Percentiles rank a stretch among this genome's conserved stretches.
These are phyloP conservation scores for Montipora capricornis DNA, from an alignment of 64 coral and sea anemone species.

Conservation along the genomic window DNA sequence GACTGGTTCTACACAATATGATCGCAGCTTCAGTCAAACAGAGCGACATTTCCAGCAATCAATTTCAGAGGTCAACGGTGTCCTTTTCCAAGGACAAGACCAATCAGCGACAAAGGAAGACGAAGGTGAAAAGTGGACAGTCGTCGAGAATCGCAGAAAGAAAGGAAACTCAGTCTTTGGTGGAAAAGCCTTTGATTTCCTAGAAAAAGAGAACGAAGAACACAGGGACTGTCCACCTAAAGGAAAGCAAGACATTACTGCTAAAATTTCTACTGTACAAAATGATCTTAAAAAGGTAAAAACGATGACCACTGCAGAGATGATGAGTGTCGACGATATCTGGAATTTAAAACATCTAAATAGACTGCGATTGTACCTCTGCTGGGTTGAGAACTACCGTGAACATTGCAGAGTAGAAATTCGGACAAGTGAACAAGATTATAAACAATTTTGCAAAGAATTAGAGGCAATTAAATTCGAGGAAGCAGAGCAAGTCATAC, in stretches of 20 bases:
- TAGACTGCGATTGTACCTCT: conserved; percentile 43
- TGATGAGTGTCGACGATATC: background rate
- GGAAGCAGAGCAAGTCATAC: conserved; percentile 31
- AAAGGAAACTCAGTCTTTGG: conserved; percentile 24
- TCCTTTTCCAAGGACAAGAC: too few relatives aligned
- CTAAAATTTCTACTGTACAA: background rate
- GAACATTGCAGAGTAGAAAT: conserved; percentile 25
- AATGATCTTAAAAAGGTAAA: background rate
- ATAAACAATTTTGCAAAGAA: conserved; percentile 33
- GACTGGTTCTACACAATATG: background rate
- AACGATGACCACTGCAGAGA: conserved; percentile 19
- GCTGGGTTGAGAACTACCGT: conserved; percentile 37
- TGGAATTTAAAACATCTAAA: conserved; percentile 9
- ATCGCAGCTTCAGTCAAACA: background rate
- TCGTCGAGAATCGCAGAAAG: background rate
- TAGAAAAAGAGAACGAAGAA: background rate
- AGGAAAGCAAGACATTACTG: background rate
- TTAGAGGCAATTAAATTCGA: background rate
- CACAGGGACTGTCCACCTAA: background rate
- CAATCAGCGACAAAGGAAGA: background rate
- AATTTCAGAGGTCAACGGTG: too few relatives aligned
- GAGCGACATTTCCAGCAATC: background rate
- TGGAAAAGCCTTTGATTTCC: too few relatives aligned
- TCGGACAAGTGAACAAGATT: conserved; percentile 20
- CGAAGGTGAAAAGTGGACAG: conserved; percentile 29